These are phyloP conservation scores for Papilio protenor DNA, from an alignment of 2,888 invertebrate genomes.

Conservation along the genomic window DNA sequence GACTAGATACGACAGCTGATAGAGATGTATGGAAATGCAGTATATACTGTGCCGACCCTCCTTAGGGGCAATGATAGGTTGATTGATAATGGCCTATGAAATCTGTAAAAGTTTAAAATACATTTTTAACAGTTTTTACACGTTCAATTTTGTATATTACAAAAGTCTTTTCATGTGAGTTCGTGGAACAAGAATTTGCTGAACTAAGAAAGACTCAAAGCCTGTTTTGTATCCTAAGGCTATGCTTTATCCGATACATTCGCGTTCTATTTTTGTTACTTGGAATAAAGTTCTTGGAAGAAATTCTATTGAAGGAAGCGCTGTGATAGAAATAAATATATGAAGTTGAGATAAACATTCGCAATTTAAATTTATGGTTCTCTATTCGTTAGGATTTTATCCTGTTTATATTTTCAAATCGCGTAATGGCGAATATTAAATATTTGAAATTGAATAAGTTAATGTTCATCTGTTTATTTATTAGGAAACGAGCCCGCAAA, in stretches of 20 bases:
- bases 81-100: too few species aligned
- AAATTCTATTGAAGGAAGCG: neutral
- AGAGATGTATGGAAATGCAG: too few species aligned
- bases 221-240: conserved; percentile 13
- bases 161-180: conserved; percentile 9
- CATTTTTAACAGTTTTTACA: neutral
- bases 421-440: too few species aligned
- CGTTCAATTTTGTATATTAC: neutral
- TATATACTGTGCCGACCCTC: too few species aligned
- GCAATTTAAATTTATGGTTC: neutral
- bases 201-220: conserved; percentile 13
- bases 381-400: neutral
- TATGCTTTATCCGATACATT: conserved; percentile 22
- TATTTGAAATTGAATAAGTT: too few species aligned
- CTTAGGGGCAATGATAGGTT: too few species aligned
- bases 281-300: conserved; percentile 13
- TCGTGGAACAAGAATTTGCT: conserved; percentile 1
- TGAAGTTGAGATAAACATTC: neutral
- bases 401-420: too few species aligned
- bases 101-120: neutral
- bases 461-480: too few species aligned
- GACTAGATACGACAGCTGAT: too few species aligned
- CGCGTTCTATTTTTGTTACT: conserved; percentile 19
- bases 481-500: too few species aligned
- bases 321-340: neutral